These are phyloP conservation scores for Myrmecophaga tridactyla DNA, from an alignment of 2,113 vertebrate genomes.

Conservation along the genomic window DNA sequence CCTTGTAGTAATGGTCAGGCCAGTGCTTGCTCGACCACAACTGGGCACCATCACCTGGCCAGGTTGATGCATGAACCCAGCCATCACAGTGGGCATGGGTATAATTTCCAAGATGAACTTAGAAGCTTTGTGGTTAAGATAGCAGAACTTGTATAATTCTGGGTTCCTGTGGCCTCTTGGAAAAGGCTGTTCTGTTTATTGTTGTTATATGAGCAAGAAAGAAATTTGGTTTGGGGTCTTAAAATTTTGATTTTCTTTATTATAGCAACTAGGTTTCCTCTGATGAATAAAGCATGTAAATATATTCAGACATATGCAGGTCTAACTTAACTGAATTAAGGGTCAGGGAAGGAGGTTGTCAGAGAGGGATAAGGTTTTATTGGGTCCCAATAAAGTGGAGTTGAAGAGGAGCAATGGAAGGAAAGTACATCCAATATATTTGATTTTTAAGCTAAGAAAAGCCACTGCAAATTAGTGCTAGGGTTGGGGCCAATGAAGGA, in stretches of 20 bases:
- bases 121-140: not conserved
- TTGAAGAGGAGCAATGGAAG: not conserved
- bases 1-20: too few species aligned
- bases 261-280: not conserved
- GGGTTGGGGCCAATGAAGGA: not conserved
- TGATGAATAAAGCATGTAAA: not conserved
- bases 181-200: not conserved
- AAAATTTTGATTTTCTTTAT: slow-evolving; percentile 26
- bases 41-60: too few species aligned
- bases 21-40: too few species aligned
- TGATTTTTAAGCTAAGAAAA: slow-evolving; percentile 28
- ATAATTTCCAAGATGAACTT: not conserved
- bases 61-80: too few species aligned
- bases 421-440: not conserved
- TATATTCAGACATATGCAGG: not conserved
- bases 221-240: not conserved
- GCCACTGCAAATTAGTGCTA: not conserved
- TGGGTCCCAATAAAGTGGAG: not conserved
- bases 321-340: not conserved
- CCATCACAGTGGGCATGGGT: too few species aligned
- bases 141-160: not conserved
- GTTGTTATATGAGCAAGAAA: slow-evolving; percentile 19
- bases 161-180: not conserved
- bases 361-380: not conserved
- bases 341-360: not conserved